phyloP scores from a whole-genome alignment of 2,888 invertebrate genomes.

The Geotrupes spiniger region DNA sequence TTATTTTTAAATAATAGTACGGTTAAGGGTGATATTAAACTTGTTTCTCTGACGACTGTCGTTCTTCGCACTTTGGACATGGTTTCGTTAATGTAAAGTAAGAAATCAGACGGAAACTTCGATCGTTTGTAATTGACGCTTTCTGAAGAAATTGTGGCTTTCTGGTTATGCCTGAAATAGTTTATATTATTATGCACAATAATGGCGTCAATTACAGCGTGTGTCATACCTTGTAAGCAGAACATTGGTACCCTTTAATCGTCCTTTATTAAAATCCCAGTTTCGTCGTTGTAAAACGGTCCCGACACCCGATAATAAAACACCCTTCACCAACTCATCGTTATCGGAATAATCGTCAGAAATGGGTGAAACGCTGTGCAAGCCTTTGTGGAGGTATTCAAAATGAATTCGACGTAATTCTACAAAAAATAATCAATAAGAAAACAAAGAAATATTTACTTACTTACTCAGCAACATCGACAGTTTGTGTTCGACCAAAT shows the following conservation, averaged over 20 bases:
- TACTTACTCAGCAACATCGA: conserved; percentile 54
- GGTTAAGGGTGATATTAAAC: conserved; percentile 58
- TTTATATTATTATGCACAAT: conserved; percentile 9
- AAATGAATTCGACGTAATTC: conserved; percentile 57
- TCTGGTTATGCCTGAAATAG: conserved; percentile 55
- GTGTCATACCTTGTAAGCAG: conserved; percentile 55
- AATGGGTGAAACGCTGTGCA: conserved; percentile 40
- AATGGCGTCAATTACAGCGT: conserved; percentile 1
- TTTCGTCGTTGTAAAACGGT: conserved; percentile 53
- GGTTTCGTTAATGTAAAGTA: conserved; percentile 59
- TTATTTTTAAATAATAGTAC: conserved; percentile 56
- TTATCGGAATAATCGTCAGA: conserved; percentile 55
- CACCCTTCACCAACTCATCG: conserved; percentile 58
- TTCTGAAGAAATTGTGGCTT: conserved; percentile 59
- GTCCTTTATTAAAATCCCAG: conserved; percentile 56
- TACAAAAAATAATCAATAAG: conserved; percentile 37
- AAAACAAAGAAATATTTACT: not conserved
- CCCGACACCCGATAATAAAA: conserved; percentile 60
- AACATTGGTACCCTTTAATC: conserved; percentile 50
- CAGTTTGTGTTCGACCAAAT: conserved; percentile 55
- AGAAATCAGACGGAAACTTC: conserved; percentile 49
- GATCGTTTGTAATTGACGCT: conserved; percentile 61
- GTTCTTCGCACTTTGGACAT: conserved; percentile 57
- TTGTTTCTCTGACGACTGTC: conserved; percentile 57
- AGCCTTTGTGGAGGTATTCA: conserved; percentile 54